Evolutionary conservation across 2,113 vertebrate species (phyloP).

Genomic region (Psilopsiagon aurifrons): DNA sequence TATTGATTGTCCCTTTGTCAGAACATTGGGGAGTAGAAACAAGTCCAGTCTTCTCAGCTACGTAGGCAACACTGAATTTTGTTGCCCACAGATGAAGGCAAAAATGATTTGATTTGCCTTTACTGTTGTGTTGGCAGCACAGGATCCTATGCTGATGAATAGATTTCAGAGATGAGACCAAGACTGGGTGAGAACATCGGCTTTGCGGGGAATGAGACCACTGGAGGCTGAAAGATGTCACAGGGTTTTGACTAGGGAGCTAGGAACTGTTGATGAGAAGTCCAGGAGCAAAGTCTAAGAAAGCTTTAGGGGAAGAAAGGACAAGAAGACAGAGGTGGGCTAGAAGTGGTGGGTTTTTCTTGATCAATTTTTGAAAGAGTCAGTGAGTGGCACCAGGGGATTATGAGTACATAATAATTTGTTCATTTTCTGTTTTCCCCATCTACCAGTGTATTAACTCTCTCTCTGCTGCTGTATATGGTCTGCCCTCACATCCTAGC

Average conservation of each 20-base stretch:
- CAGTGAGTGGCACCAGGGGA: not conserved
- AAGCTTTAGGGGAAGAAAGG: not conserved
- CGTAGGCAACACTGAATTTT: not conserved
- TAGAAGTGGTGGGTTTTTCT: not conserved
- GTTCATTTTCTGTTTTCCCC: not conserved
- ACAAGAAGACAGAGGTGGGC: not conserved
- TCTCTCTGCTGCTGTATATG: not conserved
- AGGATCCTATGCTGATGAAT: not conserved
- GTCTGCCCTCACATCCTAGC: not conserved
- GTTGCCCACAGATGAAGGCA: not conserved
- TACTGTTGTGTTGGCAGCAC: not conserved
- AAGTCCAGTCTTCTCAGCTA: not conserved
- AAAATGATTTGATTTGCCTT: not conserved
- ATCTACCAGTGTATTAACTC: not conserved
- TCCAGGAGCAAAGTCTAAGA: not conserved
- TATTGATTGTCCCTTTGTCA: not conserved
- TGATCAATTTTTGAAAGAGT: not conserved
- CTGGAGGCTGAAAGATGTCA: not conserved
- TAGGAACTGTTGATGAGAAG: not conserved
- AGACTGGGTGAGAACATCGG: not conserved
- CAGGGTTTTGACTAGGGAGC: not conserved
- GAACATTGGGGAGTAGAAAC: not conserved
- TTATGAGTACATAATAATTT: not conserved
- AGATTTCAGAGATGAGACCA: not conserved
- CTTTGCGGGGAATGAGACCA: not conserved